phyloP scores from a whole-genome alignment of 2,888 invertebrate genomes.

The Phyto melanocephala region DNA sequence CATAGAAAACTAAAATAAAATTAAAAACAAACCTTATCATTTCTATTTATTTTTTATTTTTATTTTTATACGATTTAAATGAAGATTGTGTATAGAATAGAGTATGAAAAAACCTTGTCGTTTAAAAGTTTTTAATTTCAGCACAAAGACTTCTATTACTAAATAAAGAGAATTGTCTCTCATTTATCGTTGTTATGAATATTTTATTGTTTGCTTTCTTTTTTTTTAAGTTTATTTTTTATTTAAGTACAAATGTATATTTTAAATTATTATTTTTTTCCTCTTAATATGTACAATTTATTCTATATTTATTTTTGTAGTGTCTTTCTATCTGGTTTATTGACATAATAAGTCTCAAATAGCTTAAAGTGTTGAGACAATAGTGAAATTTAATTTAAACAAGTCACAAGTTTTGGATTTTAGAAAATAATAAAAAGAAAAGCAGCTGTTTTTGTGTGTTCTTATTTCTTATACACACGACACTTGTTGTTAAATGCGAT shows the following conservation, averaged over 20 bases:
- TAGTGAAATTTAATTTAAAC: slow-evolving; percentile 54
- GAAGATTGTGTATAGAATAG: not conserved
- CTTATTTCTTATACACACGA: not conserved
- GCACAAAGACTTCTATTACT: slow-evolving; percentile 32
- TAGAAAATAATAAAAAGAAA: not conserved
- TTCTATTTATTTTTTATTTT: not conserved
- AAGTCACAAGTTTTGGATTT: slow-evolving; percentile 61
- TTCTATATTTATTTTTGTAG: slow-evolving; percentile 6
- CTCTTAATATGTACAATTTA: not conserved
- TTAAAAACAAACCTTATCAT: slow-evolving; percentile 29
- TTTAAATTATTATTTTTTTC: not conserved
- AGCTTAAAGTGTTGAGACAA: slow-evolving; percentile 55
- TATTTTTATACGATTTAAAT: slow-evolving; percentile 13
- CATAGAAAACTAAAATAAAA: not conserved
- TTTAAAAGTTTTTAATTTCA: slow-evolving; percentile 40
- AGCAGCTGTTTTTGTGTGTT: not conserved
- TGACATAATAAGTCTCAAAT: slow-evolving; percentile 57
- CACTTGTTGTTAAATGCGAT: not conserved
- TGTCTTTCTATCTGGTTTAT: slow-evolving; percentile 35
- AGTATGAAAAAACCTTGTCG: not conserved
- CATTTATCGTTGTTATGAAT: slow-evolving; percentile 7
- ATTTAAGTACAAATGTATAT: slow-evolving; percentile 23
- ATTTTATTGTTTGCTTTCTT: not conserved
- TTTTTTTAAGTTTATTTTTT: slow-evolving; percentile 11
- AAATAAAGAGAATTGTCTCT: slow-evolving; percentile 49